Evolutionary conservation across 2,888 invertebrate species (phyloP).

Genomic region (Conus canariensis): DNA sequence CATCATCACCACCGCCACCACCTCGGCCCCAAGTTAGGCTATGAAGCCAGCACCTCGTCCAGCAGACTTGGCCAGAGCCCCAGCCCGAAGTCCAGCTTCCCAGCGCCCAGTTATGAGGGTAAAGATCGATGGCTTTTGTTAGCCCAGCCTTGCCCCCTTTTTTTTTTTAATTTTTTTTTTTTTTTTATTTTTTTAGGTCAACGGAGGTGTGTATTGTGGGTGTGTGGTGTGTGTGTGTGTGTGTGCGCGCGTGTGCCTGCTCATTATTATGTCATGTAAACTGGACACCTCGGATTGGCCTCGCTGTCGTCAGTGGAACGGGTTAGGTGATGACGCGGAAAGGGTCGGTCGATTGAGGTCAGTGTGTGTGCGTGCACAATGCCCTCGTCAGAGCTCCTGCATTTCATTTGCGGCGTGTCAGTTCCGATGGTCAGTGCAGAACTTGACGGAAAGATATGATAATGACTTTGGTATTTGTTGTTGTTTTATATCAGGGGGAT

Average conservation of each 20-base stretch:
- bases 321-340: too few relatives aligned
- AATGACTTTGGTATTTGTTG: too few relatives aligned
- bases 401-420: not conserved
- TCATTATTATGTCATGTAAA: slow-evolving; percentile 10
- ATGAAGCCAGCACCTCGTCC: slow-evolving; percentile 3
- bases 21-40: not conserved
- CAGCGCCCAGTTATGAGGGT: not conserved
- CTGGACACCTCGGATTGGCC: slow-evolving; percentile 5
- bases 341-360: not conserved
- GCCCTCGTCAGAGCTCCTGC: not conserved
- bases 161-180: too few relatives aligned
- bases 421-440: too few relatives aligned
- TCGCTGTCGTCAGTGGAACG: not conserved
- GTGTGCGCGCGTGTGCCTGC: not conserved
- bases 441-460: too few relatives aligned
- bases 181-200: not conserved
- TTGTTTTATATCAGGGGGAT: too few relatives aligned
- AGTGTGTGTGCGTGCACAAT: not conserved
- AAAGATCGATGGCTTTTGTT: slow-evolving; percentile 1
- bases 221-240: not conserved
- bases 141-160: not conserved
- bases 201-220: slow-evolving; percentile 13
- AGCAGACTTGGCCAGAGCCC: not conserved
- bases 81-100: not conserved
- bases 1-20: slow-evolving; percentile 8